Evolutionary conservation across 2,888 invertebrate genomes (phyloP).

Genomic region (Tineola bisselliella): DNA sequence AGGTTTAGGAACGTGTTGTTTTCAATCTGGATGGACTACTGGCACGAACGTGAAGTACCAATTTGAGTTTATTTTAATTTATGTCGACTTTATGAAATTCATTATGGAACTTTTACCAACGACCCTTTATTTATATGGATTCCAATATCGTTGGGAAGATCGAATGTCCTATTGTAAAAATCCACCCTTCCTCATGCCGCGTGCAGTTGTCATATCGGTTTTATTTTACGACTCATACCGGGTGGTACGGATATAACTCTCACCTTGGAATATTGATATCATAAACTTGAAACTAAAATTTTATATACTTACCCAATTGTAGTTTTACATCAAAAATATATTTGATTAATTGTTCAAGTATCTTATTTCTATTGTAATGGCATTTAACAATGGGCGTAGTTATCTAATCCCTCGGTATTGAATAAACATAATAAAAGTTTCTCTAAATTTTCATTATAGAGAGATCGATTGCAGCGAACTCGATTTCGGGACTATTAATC

Average conservation of each 20-base stretch:
- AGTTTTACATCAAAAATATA: too few species aligned
- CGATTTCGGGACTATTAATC: background rate
- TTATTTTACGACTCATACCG: constrained; percentile 1
- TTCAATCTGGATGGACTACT: background rate
- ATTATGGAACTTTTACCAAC: background rate
- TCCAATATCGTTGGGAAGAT: background rate
- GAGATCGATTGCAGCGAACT: background rate
- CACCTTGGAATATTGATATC: background rate
- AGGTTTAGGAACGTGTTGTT: background rate
- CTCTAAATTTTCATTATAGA: background rate
- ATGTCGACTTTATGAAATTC: background rate
- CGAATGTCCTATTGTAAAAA: background rate
- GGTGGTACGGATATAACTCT: background rate
- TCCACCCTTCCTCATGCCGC: background rate
- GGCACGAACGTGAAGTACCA: too few species aligned
- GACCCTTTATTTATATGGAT: background rate
- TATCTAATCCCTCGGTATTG: background rate
- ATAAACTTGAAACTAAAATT: background rate
- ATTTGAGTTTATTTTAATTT: too few species aligned
- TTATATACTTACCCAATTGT: too few species aligned
- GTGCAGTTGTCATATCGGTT: background rate
- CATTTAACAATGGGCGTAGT: too few species aligned
- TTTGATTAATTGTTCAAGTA: too few species aligned
- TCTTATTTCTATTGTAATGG: too few species aligned
- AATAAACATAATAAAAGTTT: background rate